These are phyloP conservation scores for Harpagifer antarcticus DNA, from an alignment of 2,797 vertebrate species.

Conservation along the genomic window DNA sequence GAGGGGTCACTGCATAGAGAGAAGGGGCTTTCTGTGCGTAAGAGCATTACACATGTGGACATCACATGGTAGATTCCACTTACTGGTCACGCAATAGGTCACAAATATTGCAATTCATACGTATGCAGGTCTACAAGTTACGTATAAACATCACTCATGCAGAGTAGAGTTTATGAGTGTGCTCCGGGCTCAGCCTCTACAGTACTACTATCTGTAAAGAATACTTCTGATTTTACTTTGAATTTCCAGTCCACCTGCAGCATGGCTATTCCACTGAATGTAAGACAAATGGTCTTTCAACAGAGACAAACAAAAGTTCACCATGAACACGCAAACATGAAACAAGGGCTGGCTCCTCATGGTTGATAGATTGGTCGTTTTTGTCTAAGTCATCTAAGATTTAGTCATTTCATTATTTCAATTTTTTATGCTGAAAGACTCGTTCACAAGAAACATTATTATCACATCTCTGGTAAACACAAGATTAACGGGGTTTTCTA, in stretches of 20 bases:
- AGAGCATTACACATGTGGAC: constrained; percentile 55
- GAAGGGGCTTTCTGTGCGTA: constrained; percentile 56
- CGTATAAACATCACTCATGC: constrained; percentile 4
- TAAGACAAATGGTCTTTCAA: not conserved
- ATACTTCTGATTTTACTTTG: not conserved
- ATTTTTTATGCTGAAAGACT: too few relatives aligned
- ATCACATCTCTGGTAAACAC: too few relatives aligned
- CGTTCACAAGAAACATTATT: too few relatives aligned
- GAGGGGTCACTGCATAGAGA: constrained; percentile 61
- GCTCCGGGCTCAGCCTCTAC: not conserved
- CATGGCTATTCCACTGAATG: not conserved
- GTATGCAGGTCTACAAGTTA: not conserved
- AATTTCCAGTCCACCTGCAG: not conserved
- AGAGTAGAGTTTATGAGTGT: not conserved
- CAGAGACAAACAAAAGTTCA: not conserved
- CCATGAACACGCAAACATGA: not conserved
- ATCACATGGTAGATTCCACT: constrained; percentile 48
- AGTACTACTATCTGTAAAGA: not conserved
- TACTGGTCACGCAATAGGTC: constrained; percentile 26
- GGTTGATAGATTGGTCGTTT: too few relatives aligned
- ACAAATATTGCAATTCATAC: constrained; percentile 22
- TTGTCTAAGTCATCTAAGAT: too few relatives aligned
- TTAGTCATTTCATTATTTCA: too few relatives aligned
- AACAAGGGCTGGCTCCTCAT: too few relatives aligned
- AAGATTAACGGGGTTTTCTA: too few relatives aligned